Conservation (phyloP, 2,888 invertebrate species). For the Cryptus viduatorius region DNA sequence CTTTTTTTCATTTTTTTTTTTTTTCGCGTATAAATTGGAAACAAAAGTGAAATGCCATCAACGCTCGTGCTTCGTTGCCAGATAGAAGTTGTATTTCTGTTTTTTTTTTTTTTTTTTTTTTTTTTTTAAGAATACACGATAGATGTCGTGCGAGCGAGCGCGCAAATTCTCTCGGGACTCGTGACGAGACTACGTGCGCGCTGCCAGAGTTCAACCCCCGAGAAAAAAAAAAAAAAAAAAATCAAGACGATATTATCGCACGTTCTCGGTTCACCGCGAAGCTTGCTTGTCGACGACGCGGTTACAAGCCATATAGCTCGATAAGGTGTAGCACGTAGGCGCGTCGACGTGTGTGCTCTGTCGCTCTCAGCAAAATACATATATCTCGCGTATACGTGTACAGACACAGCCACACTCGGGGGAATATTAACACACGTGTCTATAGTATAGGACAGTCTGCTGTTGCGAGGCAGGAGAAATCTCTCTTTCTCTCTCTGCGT, state of each 20-base stretch:
- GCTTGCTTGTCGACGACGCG: constrained; percentile 48
- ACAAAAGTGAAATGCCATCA: constrained; percentile 26
- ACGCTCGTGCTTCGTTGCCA: not conserved
- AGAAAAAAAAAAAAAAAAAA: constrained; percentile 28
- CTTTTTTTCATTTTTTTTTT: not conserved
- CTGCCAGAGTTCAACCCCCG: constrained; percentile 45
- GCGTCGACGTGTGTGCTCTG: constrained; percentile 48
- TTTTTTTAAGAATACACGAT: not conserved
- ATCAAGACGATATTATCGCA: constrained; percentile 64
- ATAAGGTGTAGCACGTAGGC: constrained; percentile 57
- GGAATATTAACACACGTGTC: constrained; percentile 60
- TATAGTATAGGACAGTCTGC: constrained; percentile 12
- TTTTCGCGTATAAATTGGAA: constrained; percentile 16
- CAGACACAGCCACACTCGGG: not conserved
- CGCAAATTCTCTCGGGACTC: constrained; percentile 33
- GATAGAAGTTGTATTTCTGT: not conserved
- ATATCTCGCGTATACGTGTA: not conserved
- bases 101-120: not conserved
- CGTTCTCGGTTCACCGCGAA: constrained; percentile 62
- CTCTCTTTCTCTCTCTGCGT: constrained; percentile 24
- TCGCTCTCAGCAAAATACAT: constrained; percentile 43
- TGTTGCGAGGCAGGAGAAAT: constrained; percentile 29
- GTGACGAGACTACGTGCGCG: constrained; percentile 18
- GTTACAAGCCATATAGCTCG: constrained; percentile 53
- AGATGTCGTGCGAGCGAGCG: not conserved